A percentile compares a stretch with the other conserved stretches of the same genome.
Conservation (phyloP, 2,888 invertebrate genomes). For the Euzetes globulus region DNA sequence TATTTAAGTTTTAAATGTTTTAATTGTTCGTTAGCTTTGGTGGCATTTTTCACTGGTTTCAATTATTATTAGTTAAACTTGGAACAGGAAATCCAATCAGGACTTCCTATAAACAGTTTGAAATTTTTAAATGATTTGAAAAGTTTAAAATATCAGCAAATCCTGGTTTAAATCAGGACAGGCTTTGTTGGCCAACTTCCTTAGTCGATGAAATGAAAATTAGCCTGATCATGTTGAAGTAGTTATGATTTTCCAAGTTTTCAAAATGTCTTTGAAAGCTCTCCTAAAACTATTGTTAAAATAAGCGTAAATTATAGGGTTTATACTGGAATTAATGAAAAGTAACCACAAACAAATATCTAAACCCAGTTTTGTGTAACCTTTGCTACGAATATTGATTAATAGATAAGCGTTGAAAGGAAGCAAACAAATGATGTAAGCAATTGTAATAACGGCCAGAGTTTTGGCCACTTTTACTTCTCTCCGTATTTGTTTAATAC, state of each 20-base stretch:
- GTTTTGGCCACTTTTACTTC: constrained; percentile 1
- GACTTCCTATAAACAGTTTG: no score
- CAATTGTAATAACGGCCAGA: constrained; percentile 2
- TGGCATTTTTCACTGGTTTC: no score
- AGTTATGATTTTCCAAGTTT: background rate
- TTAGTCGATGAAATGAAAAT: no score
- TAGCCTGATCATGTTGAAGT: background rate
- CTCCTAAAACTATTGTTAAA: background rate
- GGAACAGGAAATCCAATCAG: no score
- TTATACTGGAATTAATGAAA: background rate
- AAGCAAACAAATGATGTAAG: background rate
- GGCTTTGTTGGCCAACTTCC: no score
- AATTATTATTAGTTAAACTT: no score
- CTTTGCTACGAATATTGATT: background rate
- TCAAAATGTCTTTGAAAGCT: background rate
- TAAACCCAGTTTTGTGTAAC: background rate
- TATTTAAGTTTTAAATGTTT: no score
- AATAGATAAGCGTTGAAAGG: background rate
- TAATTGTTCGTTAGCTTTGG: no score
- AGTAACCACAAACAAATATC: constrained; percentile 1
- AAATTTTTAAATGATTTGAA: no score
- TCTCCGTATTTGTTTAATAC: background rate
- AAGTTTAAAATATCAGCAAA: no score
- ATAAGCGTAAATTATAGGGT: background rate
- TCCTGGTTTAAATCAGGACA: no score